Conservation (phyloP, 1,140 invertebrate genomes). For the Lysiphlebus fabarum region DNA sequence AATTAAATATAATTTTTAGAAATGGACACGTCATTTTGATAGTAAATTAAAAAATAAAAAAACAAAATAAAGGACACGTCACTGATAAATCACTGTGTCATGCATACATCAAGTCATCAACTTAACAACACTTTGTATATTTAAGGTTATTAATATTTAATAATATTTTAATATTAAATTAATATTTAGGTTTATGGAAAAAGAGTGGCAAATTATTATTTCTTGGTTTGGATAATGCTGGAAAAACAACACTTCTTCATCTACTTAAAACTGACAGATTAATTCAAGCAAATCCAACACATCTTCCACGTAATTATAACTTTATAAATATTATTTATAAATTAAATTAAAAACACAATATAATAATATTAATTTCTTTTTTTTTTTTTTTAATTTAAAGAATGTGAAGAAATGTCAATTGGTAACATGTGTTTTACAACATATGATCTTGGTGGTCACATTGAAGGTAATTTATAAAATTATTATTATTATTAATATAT, state of each 20-base stretch:
- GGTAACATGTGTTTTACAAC: slow-evolving; percentile 99
- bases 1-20: too few species aligned
- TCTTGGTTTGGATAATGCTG: slow-evolving; percentile 97
- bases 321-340: neutral
- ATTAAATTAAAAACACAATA: too few species aligned
- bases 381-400: slow-evolving; percentile 55
- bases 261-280: slow-evolving; percentile 99
- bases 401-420: slow-evolving; percentile 98
- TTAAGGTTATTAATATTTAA: slow-evolving; percentile 9
- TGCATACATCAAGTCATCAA: too few species aligned
- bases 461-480: slow-evolving; percentile 71
- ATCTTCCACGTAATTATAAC: slow-evolving; percentile 90
- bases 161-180: slow-evolving; percentile 37
- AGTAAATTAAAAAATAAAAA: too few species aligned
- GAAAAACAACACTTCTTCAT: slow-evolving; percentile 97
- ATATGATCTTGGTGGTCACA: slow-evolving; percentile 98
- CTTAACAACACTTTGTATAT: too few species aligned
- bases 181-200: slow-evolving; percentile 85
- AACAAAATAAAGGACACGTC: too few species aligned
- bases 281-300: slow-evolving; percentile 97
- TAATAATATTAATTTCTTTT: neutral
- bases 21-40: neutral
- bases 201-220: slow-evolving; percentile 98
- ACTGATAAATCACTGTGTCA: too few species aligned
- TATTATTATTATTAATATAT: neutral